Percentiles rank a stretch among this genome's conserved stretches.
These are phyloP conservation scores for Chionomys nivalis DNA, from an alignment of 2,113 vertebrate genomes.

Conservation along the genomic window DNA sequence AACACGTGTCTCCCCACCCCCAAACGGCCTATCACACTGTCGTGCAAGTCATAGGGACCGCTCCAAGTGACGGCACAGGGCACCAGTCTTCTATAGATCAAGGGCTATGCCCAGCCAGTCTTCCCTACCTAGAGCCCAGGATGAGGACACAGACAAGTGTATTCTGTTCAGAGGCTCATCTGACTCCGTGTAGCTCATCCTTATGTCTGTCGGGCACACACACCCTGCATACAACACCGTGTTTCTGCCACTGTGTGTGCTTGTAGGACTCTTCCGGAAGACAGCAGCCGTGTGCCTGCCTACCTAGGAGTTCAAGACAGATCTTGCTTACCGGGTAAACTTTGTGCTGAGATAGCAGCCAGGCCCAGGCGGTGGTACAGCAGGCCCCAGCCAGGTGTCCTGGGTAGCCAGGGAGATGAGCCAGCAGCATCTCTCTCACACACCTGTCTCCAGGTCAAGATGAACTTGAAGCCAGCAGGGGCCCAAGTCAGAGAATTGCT, in stretches of 20 bases:
- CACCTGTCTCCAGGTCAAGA: constrained; percentile 69
- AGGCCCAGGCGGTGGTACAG: background rate
- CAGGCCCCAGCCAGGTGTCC: constrained; percentile 55
- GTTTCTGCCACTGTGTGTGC: background rate
- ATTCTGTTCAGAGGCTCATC: background rate
- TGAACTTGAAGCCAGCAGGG: background rate
- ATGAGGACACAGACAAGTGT: background rate
- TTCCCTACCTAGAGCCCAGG: background rate
- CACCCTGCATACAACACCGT: background rate
- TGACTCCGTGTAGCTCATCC: background rate
- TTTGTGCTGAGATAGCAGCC: constrained; percentile 49
- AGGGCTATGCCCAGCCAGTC: background rate
- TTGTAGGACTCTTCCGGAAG: background rate
- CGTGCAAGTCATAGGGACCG: background rate
- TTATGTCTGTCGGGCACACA: background rate
- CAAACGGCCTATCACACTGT: background rate
- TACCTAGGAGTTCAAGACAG: background rate
- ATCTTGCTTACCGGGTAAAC: constrained; percentile 57
- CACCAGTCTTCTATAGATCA: background rate
- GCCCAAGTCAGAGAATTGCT: background rate
- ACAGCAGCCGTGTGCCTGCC: constrained; percentile 3
- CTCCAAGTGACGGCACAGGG: background rate
- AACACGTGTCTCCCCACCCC: background rate
- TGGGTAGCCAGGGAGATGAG: background rate
- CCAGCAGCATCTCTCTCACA: constrained; percentile 22